phyloP scores from a whole-genome alignment of 2,888 invertebrate genomes.

The Stenolophus ochropezus region DNA sequence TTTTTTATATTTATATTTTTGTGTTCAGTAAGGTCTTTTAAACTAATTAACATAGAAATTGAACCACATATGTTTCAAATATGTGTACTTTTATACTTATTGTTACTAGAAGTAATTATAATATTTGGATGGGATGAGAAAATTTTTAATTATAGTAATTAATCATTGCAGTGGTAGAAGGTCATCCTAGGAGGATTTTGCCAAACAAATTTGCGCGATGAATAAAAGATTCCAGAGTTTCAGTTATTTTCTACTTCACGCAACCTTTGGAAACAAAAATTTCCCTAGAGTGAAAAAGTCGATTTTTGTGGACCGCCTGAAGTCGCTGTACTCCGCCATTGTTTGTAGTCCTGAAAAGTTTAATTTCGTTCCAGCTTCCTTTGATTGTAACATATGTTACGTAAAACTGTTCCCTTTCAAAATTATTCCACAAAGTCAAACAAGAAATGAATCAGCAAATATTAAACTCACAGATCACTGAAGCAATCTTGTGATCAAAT shows the following conservation, averaged over 20 bases:
- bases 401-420: neutral
- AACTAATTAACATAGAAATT: too few species aligned
- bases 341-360: slow-evolving; percentile 38
- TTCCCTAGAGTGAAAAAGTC: slow-evolving; percentile 56
- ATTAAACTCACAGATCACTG: neutral
- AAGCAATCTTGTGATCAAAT: slow-evolving; percentile 6
- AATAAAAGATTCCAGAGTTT: slow-evolving; percentile 48
- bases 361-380: slow-evolving; percentile 17
- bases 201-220: slow-evolving; percentile 32
- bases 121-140: too few species aligned
- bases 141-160: neutral
- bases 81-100: too few species aligned
- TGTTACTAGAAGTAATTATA: too few species aligned
- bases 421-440: neutral
- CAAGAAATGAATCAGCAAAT: slow-evolving; percentile 9
- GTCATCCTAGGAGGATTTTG: neutral
- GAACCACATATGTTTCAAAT: too few species aligned
- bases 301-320: slow-evolving; percentile 38
- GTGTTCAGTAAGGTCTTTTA: too few species aligned
- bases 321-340: slow-evolving; percentile 14
- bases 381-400: slow-evolving; percentile 12
- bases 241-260: slow-evolving; percentile 58
- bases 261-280: slow-evolving; percentile 57
- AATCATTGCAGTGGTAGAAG: neutral
- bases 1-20: too few species aligned